Percentiles rank a stretch among this genome's conserved stretches.
Evolutionary conservation across 2,113 vertebrate genomes (phyloP).

Genomic region (Seriola quinqueradiata): DNA sequence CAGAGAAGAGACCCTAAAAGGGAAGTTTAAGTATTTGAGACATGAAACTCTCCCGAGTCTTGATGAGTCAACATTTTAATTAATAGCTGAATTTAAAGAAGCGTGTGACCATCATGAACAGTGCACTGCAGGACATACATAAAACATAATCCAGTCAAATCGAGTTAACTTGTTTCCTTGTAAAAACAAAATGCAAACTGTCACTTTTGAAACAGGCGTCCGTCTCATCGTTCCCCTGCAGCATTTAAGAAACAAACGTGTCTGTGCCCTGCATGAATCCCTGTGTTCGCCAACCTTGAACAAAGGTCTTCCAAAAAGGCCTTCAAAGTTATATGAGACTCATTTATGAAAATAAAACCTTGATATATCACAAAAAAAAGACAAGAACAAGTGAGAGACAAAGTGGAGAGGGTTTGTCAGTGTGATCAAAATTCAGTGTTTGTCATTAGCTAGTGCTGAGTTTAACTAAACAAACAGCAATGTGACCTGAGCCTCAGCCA

Average conservation of each 20-base stretch:
- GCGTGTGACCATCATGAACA: background rate
- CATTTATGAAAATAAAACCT: constrained; percentile 63
- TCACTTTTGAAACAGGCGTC: constrained; percentile 17
- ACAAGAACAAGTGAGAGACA: constrained; percentile 18
- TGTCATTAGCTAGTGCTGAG: background rate
- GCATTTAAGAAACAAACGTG: background rate
- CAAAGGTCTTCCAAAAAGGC: constrained; percentile 58
- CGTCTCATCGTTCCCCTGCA: background rate
- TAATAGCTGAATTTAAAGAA: constrained; percentile 36
- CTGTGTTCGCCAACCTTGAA: constrained; percentile 70
- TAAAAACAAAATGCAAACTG: constrained; percentile 3
- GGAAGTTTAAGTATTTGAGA: constrained; percentile 46
- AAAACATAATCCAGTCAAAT: background rate
- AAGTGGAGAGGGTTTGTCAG: constrained; percentile 8
- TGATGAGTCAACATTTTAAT: constrained; percentile 29
- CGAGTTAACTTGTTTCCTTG: constrained; percentile 10
- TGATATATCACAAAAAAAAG: constrained; percentile 33
- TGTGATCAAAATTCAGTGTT: background rate
- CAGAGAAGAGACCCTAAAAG: background rate
- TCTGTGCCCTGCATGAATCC: constrained; percentile 5
- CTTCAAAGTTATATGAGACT: constrained; percentile 32
- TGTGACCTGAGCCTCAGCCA: background rate
- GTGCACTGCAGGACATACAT: too few species aligned
- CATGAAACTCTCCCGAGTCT: constrained; percentile 30
- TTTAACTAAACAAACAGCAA: background rate